Evolutionary conservation across 1,140 invertebrate genomes (phyloP).

Genomic region (Eciton burchellii): DNA sequence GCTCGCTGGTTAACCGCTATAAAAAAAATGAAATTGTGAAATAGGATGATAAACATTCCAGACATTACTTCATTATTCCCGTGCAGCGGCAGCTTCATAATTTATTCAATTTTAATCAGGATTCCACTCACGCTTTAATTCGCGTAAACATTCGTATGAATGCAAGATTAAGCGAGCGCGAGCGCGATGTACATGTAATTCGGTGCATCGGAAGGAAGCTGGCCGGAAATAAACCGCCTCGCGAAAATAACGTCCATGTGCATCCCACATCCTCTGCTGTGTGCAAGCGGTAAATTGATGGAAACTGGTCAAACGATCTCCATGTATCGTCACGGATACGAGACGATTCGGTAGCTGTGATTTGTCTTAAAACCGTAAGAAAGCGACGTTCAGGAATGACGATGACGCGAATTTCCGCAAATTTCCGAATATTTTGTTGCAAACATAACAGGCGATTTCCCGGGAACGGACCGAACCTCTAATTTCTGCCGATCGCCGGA

Average conservation of each 20-base stretch:
- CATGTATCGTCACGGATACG: slow-evolving; percentile 4
- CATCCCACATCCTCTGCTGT: slow-evolving; percentile 3
- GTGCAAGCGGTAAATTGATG: slow-evolving; percentile 28
- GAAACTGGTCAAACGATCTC: slow-evolving; percentile 40
- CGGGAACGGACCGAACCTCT: slow-evolving; percentile 24
- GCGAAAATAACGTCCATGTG: slow-evolving; percentile 30
- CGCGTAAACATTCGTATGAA: slow-evolving; percentile 6
- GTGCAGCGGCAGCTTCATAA: too few species aligned
- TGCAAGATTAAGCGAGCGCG: background rate
- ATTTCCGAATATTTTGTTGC: slow-evolving; percentile 40
- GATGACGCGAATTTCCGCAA: slow-evolving; percentile 30
- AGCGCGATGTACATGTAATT: slow-evolving; percentile 16
- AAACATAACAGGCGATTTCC: slow-evolving; percentile 44
- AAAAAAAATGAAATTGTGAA: too few species aligned
- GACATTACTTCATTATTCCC: too few species aligned
- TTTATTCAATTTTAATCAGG: too few species aligned
- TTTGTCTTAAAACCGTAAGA: slow-evolving; percentile 13
- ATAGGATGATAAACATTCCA: too few species aligned
- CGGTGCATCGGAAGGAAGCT: slow-evolving; percentile 18
- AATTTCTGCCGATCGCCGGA: slow-evolving; percentile 20
- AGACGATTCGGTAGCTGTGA: slow-evolving; percentile 11
- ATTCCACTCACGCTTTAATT: background rate
- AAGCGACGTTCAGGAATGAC: slow-evolving; percentile 49
- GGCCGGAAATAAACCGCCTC: slow-evolving; percentile 8
- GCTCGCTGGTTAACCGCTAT: too few species aligned